Base-by-base conservation (phyloP, 2,888 invertebrate genomes). In the Sinelater perroti region DNA sequence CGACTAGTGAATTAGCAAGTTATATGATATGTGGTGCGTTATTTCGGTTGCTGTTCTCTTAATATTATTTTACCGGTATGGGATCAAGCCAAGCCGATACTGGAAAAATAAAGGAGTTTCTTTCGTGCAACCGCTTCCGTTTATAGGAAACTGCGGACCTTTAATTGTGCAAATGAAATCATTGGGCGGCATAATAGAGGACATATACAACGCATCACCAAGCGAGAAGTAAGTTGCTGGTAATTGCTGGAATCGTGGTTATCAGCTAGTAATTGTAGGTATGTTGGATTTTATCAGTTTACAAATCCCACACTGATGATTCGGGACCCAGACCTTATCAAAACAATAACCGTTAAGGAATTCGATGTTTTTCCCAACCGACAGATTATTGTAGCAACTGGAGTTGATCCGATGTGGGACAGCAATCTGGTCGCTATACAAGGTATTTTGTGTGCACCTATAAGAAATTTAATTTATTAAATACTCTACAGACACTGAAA, bases 311-410 rank as follows among this genome's bases (percentile, higher is more conserved):
- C 80, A 1, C 67, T 86, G 8, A 73, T 82, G 26, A 62, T 86
- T 0, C 70, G 81, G 60, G 84, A 85, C 69, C 79, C 82, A 3
- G 85, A 86, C 3, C 67, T 86, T 10, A 81, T 87, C 4, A 85
- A 85, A 71, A 77, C 80, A 26, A 72, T 86, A 4, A 78, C 81
- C 53, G 81, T 85, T 18, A 79, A 83, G 53, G 84, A 86, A 11
- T 57, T 47, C n/a, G 42, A 44, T n/a, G 24, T 33, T 42, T 64
- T 54, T 38, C 30, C 21, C 5, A 17, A 36, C 6, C 8, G 18
- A n/a, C 7, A 17, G 13, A 63, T 72, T n/a, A n/a, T n/a, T 20
- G 49, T 70, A 2, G 35, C 64, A 3, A 73, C 79, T 10, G 70
- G 74, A 0, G 65, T 66, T 3, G 83, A 83, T 35, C 79, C 81